Percentiles rank a stretch among this genome's conserved stretches.
Evolutionary conservation across 2,113 vertebrate genomes (phyloP).

Genomic region (Macquaria australasica): DNA sequence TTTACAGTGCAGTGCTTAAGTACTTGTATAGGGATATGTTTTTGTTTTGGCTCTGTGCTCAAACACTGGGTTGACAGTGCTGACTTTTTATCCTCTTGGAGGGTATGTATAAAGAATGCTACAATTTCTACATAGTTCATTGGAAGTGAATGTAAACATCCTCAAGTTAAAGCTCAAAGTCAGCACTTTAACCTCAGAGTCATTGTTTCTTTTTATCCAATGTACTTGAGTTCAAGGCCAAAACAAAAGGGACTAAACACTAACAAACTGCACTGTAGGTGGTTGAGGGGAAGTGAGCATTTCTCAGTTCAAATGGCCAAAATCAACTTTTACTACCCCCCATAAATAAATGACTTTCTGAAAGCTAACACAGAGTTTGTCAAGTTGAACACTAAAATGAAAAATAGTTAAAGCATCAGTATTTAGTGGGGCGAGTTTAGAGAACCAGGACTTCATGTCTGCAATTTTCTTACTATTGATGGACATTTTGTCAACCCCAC

Average conservation of each 20-base stretch:
- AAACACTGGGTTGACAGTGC: not conserved
- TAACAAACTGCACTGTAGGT: not conserved
- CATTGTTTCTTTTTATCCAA: not conserved
- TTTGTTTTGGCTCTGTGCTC: not conserved
- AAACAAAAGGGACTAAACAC: not conserved
- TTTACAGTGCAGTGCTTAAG: not conserved
- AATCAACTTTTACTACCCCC: not conserved
- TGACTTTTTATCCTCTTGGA: not conserved
- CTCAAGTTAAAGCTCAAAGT: not conserved
- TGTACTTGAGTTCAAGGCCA: not conserved
- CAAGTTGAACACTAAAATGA: not conserved
- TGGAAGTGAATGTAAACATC: slow-evolving; percentile 2
- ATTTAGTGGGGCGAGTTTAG: not conserved
- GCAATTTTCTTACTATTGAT: not conserved
- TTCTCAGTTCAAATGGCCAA: not conserved
- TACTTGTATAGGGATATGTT: not conserved
- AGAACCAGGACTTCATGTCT: not conserved
- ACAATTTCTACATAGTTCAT: not conserved
- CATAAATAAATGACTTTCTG: not conserved
- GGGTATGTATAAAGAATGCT: not conserved
- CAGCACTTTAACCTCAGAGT: not conserved
- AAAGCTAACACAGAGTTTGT: not conserved
- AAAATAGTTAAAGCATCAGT: not conserved
- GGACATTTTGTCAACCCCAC: not conserved
- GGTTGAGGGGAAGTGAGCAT: not conserved